These are phyloP conservation scores for Lissocephala sabroskyi DNA, from an alignment of 2,888 invertebrate species.

Conservation along the genomic window DNA sequence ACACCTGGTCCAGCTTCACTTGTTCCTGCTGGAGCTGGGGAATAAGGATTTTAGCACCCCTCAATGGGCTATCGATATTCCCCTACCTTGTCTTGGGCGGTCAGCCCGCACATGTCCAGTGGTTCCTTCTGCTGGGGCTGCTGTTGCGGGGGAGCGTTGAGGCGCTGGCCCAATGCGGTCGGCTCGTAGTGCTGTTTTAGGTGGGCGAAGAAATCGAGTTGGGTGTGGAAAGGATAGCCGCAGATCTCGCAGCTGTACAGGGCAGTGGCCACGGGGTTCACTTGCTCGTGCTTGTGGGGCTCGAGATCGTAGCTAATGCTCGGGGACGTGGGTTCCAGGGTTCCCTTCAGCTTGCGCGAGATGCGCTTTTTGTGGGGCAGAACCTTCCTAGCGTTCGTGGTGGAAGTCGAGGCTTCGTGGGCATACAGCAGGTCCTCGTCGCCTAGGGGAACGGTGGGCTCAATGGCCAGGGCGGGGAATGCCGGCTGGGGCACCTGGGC, in stretches of 20 bases:
- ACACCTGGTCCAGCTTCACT: slow-evolving; percentile 58
- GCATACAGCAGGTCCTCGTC: slow-evolving; percentile 44
- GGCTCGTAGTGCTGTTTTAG: slow-evolving; percentile 88
- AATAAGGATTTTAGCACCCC: not conserved
- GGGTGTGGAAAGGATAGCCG: slow-evolving; percentile 82
- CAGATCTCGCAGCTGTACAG: slow-evolving; percentile 81
- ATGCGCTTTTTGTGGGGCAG: slow-evolving; percentile 91
- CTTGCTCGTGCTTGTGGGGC: slow-evolving; percentile 6
- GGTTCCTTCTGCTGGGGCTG: slow-evolving; percentile 47
- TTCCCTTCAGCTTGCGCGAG: slow-evolving; percentile 80
- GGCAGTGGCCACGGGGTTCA: slow-evolving; percentile 3
- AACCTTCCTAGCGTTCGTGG: slow-evolving; percentile 75
- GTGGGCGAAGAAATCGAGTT: slow-evolving; percentile 89
- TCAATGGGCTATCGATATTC: not conserved
- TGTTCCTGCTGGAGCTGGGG: slow-evolving; percentile 44
- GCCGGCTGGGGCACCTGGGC: slow-evolving; percentile 31
- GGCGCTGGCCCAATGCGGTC: slow-evolving; percentile 22
- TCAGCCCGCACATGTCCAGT: slow-evolving; percentile 44
- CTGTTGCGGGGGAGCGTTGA: slow-evolving; percentile 26
- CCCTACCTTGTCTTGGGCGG: slow-evolving; percentile 42
- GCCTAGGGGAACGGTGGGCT: slow-evolving; percentile 48
- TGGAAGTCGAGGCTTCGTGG: slow-evolving; percentile 20
- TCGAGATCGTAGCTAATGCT: slow-evolving; percentile 14
- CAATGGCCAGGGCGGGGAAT: slow-evolving; percentile 42
- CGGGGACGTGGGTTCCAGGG: slow-evolving; percentile 28